Percentiles rank a stretch among this genome's conserved stretches.
phyloP scores from a whole-genome alignment of 2,797 vertebrate species.

The Rhinichthys osculus region DNA sequence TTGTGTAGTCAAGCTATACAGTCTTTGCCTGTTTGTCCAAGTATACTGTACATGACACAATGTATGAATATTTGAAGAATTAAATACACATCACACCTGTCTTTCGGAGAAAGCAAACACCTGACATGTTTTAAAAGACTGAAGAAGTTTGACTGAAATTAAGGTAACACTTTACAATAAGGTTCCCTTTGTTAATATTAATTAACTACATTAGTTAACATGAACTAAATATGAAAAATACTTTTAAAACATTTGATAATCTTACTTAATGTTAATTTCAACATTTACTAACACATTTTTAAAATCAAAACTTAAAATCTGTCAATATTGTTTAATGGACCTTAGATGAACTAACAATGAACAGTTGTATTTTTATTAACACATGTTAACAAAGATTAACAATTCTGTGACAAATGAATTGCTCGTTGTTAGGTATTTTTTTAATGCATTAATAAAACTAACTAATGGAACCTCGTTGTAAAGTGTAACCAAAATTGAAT shows the following conservation, averaged over 20 bases:
- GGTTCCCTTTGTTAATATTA: background rate
- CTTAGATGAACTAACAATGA: background rate
- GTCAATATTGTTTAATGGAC: background rate
- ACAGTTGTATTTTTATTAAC: background rate
- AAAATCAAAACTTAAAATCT: background rate
- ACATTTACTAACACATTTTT: background rate
- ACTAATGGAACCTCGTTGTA: background rate
- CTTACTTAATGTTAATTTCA: background rate
- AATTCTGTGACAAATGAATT: background rate
- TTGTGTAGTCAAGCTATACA: too few species aligned
- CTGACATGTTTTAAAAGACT: background rate
- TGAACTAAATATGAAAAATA: background rate
- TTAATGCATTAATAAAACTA: background rate
- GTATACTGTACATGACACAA: background rate
- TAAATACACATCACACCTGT: background rate
- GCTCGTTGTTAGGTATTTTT: background rate
- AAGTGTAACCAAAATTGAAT: background rate
- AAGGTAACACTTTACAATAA: background rate
- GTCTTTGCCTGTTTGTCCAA: background rate
- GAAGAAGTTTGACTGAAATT: background rate
- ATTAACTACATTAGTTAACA: background rate
- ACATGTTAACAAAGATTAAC: background rate
- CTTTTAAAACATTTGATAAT: background rate
- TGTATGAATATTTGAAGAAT: background rate
- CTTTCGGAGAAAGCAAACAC: background rate